Evolutionary conservation across 2,797 vertebrate species (phyloP), one percentile per base, ranked within the genome.

Genomic region (Manis javanica): DNA sequence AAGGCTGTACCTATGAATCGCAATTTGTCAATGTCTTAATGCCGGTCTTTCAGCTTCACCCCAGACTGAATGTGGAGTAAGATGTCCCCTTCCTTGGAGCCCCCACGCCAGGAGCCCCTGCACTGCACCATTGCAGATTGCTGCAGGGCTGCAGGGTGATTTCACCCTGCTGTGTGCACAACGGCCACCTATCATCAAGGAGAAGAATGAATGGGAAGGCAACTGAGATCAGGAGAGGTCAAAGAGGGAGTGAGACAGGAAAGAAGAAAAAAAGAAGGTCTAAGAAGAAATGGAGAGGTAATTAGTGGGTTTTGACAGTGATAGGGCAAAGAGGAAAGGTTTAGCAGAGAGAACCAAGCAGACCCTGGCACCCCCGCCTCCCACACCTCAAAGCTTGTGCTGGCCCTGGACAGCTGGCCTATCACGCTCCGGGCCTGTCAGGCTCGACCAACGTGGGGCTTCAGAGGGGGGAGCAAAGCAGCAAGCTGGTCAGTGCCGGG

Each of bases 1-100:
- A 84, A 87, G 77, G 55, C 39, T 86, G 12, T 92, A 57, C 85
- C 84, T 83, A 71, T 87, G 77, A 94, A 57, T 9, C 29, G 34
- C 5, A 61, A 23, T 66, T 64, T 37, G 31, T 42, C 59, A 39
- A 2, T 74, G 57, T 96, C 51, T 29, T 95, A 55, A 87, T 79
- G 82, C 42, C 12, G 39, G 93, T 86, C 68, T 92, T 68, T 64
- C 66, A n/a, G 66, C 78, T 69, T 46, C 42, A 83, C 9, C 42
- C 21, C 39, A 34, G 1, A 2, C 14, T 49, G 91, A 94, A 53
- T 12, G 19, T 26, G 39, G 64, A 88, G 39, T 21, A 59, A 42
- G 59, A 72, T 7, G 55, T 64, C 84, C 10, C 37, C 1, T 83
- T 88, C 78, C 13, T 77, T 10, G n/a, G 23, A 10, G 46, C 46